Base-by-base conservation (phyloP, 2,113 vertebrate genomes). In the Oreochromis spilurus region DNA sequence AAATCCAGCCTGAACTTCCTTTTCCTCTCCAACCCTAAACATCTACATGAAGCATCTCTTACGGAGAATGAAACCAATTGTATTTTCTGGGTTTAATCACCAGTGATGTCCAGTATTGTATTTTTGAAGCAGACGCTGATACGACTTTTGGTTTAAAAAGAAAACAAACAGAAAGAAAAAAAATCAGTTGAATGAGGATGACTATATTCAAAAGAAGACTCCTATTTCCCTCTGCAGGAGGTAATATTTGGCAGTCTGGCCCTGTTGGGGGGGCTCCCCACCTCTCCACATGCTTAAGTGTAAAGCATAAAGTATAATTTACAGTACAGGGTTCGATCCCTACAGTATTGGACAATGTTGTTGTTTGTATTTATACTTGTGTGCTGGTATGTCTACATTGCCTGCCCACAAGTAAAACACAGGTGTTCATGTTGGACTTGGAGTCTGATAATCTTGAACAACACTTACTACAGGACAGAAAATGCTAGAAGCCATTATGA, bases 161-260 rank as follows among this genome's bases (percentile, higher is more conserved):
- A 5, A 31, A 29, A 29, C 10, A 48, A 45, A 75, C 1, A 6
- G 5, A 48, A 48, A 48, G 13, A 45, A 9, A 72, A 11, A 48
- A 0, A 48, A 50, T 50, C 70, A 12, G 43, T 14, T 50, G 7
- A 75, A 29, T 50, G 16, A 50, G 24, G 1, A 75, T 0, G 0
- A 75, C 43, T 75, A 75, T 29, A 50, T 48, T 77, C 6, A 72
- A 72, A 72, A 72, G 38, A 72, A 72, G 21, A 45, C 21, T 70
- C 1, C 5, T 72, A 4, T 26, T 45, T 26, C 2, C 38, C 38
- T 72, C 38, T 72, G 38, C 21, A 50, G 24, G 45, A 50, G 10
- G 6, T 31, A 19, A 31, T 50, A 77, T 12, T 77, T 0, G 45
- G 26, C 45, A 77, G 45, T 31, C 10, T 50, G 6, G 6, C 45